Conservation (phyloP, 1,140 invertebrate genomes). For the Drosophila neocordata region DNA sequence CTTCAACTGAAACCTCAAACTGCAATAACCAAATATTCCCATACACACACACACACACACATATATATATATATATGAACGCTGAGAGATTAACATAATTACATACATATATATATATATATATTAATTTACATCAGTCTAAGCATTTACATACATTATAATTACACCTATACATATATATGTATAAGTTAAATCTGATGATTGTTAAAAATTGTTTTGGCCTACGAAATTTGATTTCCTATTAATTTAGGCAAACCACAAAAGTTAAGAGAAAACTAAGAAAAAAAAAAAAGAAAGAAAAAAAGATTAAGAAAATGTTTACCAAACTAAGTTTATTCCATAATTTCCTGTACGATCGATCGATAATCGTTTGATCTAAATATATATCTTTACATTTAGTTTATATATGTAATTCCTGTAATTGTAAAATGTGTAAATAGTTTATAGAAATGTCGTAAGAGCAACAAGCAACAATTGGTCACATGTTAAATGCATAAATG, state of each 20-base stretch:
- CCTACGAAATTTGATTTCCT: conserved; percentile 74
- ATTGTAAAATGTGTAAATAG: conserved; percentile 75
- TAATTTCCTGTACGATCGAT: conserved; percentile 60
- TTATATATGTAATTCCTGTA: conserved; percentile 71
- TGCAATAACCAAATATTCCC: conserved; percentile 46
- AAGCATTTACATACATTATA: conserved; percentile 20
- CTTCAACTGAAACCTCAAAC: conserved; percentile 69
- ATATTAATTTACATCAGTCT: conserved; percentile 65
- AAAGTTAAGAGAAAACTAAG: not conserved
- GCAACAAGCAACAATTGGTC: conserved; percentile 38
- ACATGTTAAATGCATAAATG: conserved; percentile 44
- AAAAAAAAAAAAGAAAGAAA: too few relatives aligned
- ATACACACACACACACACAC: conserved; percentile 9
- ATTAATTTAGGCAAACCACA: conserved; percentile 60
- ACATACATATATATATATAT: not conserved
- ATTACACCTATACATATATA: conserved; percentile 17
- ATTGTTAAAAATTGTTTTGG: conserved; percentile 39
- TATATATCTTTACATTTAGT: conserved; percentile 52
- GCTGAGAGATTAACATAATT: conserved; percentile 61
- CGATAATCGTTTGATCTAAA: conserved; percentile 26
- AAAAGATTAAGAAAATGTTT: conserved; percentile 20
- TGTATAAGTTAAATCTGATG: conserved; percentile 11
- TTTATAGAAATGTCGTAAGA: conserved; percentile 30
- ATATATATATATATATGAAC: conserved; percentile 27
- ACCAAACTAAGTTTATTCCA: conserved; percentile 48